Evolutionary conservation across 1,140 invertebrate genomes (phyloP).

Genomic region (Cyclina sinensis): DNA sequence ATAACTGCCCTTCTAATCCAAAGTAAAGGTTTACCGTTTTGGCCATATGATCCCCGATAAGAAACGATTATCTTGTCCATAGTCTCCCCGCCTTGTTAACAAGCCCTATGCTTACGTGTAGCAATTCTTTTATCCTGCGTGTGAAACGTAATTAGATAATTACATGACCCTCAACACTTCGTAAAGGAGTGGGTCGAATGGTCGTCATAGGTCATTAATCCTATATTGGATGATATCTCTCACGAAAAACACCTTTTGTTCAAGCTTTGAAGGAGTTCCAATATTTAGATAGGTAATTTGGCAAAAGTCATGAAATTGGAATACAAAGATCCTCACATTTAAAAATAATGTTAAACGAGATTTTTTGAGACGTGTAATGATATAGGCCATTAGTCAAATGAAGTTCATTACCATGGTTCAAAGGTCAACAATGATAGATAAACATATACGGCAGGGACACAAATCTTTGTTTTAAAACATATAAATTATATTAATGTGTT

Average conservation of each 20-base stretch:
- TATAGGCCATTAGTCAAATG: constrained; percentile 2
- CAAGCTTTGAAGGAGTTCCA: constrained; percentile 54
- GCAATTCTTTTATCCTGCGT: constrained; percentile 40
- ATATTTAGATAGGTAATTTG: constrained; percentile 55
- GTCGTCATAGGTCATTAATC: constrained; percentile 34
- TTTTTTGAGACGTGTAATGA: neutral
- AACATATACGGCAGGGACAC: too few species aligned
- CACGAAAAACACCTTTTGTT: constrained; percentile 49
- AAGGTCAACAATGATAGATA: neutral
- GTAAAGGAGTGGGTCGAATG: constrained; percentile 40
- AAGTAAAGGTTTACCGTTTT: constrained; percentile 31
- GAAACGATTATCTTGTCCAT: constrained; percentile 60
- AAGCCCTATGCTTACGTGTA: constrained; percentile 39
- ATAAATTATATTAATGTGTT: too few species aligned
- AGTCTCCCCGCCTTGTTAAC: constrained; percentile 38
- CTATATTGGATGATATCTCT: constrained; percentile 23
- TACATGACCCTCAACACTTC: constrained; percentile 48
- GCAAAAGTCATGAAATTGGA: constrained; percentile 55
- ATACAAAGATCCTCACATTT: neutral
- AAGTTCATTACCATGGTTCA: neutral
- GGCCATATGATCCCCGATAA: constrained; percentile 48
- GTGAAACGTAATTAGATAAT: constrained; percentile 64
- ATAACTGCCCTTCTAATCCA: constrained; percentile 11
- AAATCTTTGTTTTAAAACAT: too few species aligned
- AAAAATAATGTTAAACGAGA: constrained; percentile 20